Conservation (phyloP, 2,888 invertebrate genomes). For the Coenonympha arcania region DNA sequence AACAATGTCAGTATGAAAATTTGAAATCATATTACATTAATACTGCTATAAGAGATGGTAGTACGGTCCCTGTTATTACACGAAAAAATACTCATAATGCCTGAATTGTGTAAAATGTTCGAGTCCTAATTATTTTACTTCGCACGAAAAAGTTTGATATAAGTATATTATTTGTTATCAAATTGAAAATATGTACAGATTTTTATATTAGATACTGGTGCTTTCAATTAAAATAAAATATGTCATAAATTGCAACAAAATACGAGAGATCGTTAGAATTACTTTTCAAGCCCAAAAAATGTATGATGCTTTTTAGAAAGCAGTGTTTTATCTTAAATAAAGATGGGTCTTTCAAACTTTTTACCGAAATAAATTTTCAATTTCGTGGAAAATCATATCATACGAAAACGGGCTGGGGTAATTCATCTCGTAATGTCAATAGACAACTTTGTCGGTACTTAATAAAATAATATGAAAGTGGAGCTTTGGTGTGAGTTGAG, state of each 20-base stretch:
- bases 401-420: not conserved
- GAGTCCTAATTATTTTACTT: too few species aligned
- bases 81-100: too few species aligned
- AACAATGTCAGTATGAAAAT: too few species aligned
- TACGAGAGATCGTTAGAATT: not conserved
- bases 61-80: too few species aligned
- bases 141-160: too few species aligned
- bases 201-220: not conserved
- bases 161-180: too few species aligned
- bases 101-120: too few species aligned
- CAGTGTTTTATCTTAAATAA: conserved; percentile 19
- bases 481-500: too few species aligned
- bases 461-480: too few species aligned
- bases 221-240: not conserved
- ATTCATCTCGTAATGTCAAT: not conserved
- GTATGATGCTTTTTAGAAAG: conserved; percentile 7
- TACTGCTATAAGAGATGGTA: too few species aligned
- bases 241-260: not conserved
- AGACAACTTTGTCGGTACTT: not conserved
- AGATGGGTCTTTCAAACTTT: conserved; percentile 26
- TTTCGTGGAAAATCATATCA: conserved; percentile 31
- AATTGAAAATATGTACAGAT: not conserved
- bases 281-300: not conserved
- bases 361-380: conserved; percentile 29
- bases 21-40: too few species aligned